Base-by-base conservation (phyloP, 2,113 vertebrate genomes). In the Channa argus region DNA sequence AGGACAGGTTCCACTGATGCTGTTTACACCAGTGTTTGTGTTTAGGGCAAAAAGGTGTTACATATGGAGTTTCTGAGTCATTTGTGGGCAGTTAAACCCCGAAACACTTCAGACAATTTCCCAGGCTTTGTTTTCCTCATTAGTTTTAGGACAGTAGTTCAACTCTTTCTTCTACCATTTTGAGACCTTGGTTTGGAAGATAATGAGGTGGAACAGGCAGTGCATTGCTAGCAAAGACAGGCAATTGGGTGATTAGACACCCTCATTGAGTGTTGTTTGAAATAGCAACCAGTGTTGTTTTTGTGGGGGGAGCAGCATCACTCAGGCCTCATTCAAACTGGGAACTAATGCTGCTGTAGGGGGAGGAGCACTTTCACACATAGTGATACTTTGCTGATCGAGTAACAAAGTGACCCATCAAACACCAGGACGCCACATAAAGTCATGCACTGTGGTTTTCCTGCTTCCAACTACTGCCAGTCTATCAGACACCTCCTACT, bases 321-420 rank as follows among this genome's bases (percentile, higher is more conserved):
- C 76, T 82, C 62, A 38, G 76, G 49, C 60, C 69, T 85, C 73
- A 65, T 80, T 84, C 74, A 67, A 84, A 89, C 89, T 87, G 79
- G 79, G 84, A 82, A 83, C 72, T 71, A 11, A 50, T 74, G 11
- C 71, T 67, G 75, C 71, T 55, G 52, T 12, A 63, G 71, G 79
- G 78, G 85, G 77, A 75, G 87, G 84, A 77, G 79, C 79, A 73
- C 82, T 83, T 90, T 92, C 88, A 92, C 92, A 91, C 89, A 51
- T 43, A 83, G 63, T 86, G 92, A 92, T 92, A 93, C 92, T 92
- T 88, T 82, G 76, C 91, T 85, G 92, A 86, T 95, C 92, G 63
- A 86, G 91, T 94, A 92, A 93, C 94, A 92, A 91, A 92, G 91
- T 82, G 86, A 88, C 71, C 77, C 83, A 63, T 92, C 82, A 90